Evolutionary conservation across 2,797 vertebrate species (phyloP).

Genomic region (Phrynocephalus forsythii): DNA sequence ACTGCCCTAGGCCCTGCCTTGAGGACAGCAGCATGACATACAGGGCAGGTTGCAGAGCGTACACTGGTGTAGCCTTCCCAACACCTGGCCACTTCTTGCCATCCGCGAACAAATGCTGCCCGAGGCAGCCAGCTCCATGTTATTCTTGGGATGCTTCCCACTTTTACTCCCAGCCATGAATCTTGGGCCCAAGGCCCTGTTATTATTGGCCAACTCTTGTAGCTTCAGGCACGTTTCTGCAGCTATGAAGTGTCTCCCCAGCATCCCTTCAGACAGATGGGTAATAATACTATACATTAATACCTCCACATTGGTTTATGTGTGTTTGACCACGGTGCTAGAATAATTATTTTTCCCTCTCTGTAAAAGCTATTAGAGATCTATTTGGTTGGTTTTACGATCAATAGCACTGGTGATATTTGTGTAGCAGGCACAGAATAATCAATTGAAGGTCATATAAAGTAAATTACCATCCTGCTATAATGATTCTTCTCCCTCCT

Average conservation of each 20-base stretch:
- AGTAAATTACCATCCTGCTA: conserved; percentile 89
- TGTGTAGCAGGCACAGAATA: conserved; percentile 88
- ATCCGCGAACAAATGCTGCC: conserved; percentile 47
- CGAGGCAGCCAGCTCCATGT: too few relatives aligned
- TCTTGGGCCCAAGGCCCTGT: conserved; percentile 75
- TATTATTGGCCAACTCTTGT: conserved; percentile 78
- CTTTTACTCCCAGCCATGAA: conserved; percentile 77
- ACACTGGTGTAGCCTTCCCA: conserved; percentile 38
- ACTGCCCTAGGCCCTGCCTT: too few relatives aligned
- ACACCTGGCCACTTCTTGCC: conserved; percentile 77
- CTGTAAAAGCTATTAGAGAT: conserved; percentile 89
- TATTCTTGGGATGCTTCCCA: neutral
- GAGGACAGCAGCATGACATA: too few relatives aligned
- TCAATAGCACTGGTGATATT: conserved; percentile 93
- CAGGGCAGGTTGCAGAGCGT: too few relatives aligned
- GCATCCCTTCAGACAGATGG: conserved; percentile 79
- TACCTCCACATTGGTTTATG: conserved; percentile 84
- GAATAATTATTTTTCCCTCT: conserved; percentile 83
- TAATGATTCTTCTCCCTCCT: conserved; percentile 86
- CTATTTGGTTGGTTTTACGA: conserved; percentile 89
- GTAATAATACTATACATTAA: conserved; percentile 89
- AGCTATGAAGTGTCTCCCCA: conserved; percentile 68
- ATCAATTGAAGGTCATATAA: conserved; percentile 91
- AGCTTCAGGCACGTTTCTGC: conserved; percentile 65
- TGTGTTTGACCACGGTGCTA: conserved; percentile 85